Conservation (phyloP, 2,113 vertebrate species). For the Periophthalmus modestus region DNA sequence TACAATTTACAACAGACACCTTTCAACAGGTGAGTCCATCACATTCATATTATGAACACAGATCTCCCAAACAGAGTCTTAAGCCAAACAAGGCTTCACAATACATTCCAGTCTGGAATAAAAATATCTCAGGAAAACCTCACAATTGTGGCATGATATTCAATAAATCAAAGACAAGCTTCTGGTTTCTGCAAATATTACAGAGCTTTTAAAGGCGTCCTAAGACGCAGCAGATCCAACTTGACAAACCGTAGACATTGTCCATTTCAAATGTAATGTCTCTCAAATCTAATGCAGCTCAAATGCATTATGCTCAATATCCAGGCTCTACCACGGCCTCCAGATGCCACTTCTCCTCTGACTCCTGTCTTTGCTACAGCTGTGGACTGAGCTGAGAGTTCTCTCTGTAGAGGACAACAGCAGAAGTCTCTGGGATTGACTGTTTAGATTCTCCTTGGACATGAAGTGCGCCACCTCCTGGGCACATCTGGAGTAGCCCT, state of each 20-base stretch:
- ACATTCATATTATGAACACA: constrained; percentile 34
- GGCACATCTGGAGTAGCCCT: constrained; percentile 71
- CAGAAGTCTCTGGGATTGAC: constrained; percentile 45
- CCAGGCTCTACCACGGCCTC: constrained; percentile 76
- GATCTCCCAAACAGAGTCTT: constrained; percentile 8
- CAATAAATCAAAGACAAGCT: constrained; percentile 10
- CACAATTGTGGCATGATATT: background rate
- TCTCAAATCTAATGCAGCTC: background rate
- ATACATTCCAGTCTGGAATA: constrained; percentile 29
- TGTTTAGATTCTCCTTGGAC: constrained; percentile 54
- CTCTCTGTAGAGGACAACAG: constrained; percentile 40
- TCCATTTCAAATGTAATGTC: background rate
- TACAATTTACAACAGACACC: constrained; percentile 1
- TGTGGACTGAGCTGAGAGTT: constrained; percentile 41
- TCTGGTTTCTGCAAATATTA: constrained; percentile 39
- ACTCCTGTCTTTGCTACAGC: constrained; percentile 53
- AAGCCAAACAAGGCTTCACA: constrained; percentile 9
- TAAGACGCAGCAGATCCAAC: background rate
- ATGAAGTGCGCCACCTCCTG: constrained; percentile 66
- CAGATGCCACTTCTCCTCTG: constrained; percentile 43
- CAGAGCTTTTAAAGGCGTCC: constrained; percentile 44
- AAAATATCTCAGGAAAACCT: constrained; percentile 29
- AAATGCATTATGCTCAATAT: background rate
- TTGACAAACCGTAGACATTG: background rate
- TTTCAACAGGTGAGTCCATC: constrained; percentile 18